These are phyloP conservation scores for Phengaris alcon DNA, from an alignment of 2,888 invertebrate genomes.

Conservation along the genomic window DNA sequence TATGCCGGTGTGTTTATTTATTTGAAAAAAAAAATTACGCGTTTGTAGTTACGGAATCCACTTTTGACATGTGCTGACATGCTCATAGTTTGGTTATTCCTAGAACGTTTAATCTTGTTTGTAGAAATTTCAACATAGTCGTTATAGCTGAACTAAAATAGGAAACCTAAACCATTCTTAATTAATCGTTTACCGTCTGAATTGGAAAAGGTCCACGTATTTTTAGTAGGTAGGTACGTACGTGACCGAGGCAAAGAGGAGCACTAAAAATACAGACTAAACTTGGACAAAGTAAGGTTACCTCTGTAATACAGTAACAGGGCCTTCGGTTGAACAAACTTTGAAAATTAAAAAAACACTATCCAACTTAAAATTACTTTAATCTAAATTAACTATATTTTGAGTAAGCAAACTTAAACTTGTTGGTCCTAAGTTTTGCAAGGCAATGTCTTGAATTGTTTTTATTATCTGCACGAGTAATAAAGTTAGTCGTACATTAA, in stretches of 20 bases:
- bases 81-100: not conserved
- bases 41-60: too few species aligned
- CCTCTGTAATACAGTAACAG: not conserved
- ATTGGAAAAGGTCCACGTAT: conserved; percentile 7
- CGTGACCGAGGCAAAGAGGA: not conserved
- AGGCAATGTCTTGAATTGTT: not conserved
- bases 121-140: not conserved
- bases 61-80: too few species aligned
- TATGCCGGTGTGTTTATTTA: too few species aligned
- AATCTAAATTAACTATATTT: not conserved
- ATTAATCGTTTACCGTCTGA: not conserved
- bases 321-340: not conserved
- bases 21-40: too few species aligned
- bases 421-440: not conserved
- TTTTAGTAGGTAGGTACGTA: not conserved
- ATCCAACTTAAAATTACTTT: conserved; percentile 23
- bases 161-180: conserved; percentile 3
- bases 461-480: not conserved
- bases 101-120: not conserved
- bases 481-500: not conserved
- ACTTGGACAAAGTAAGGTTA: not conserved
- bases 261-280: conserved; percentile 3
- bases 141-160: not conserved
- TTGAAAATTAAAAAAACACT: not conserved
- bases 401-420: conserved; percentile 4